Evolutionary conservation across 2,113 vertebrate species (phyloP).

Genomic region (Myxocyprinus asiaticus): DNA sequence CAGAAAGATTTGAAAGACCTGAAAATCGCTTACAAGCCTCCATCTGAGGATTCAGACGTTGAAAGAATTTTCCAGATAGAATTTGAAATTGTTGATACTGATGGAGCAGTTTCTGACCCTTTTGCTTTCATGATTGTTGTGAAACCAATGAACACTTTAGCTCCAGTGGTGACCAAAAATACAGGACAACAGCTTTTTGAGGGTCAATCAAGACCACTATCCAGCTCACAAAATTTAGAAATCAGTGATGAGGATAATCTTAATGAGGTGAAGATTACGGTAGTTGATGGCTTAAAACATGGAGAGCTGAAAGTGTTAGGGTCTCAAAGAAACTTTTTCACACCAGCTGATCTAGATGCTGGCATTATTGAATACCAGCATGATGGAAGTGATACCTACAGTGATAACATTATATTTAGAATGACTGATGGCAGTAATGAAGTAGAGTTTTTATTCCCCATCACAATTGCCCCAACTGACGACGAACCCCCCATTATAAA

Average conservation of each 20-base stretch:
- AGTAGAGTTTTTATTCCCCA: slow-evolving; percentile 93
- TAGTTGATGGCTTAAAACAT: slow-evolving; percentile 86
- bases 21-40: slow-evolving; percentile 92
- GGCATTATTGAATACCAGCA: slow-evolving; percentile 89
- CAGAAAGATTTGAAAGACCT: slow-evolving; percentile 88
- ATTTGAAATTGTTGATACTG: slow-evolving; percentile 90
- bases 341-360: slow-evolving; percentile 80
- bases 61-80: slow-evolving; percentile 93
- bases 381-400: slow-evolving; percentile 88
- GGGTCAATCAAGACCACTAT: slow-evolving; percentile 89
- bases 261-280: slow-evolving; percentile 81
- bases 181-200: slow-evolving; percentile 90
- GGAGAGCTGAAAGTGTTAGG: slow-evolving; percentile 83
- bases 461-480: slow-evolving; percentile 90
- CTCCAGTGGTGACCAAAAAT: slow-evolving; percentile 90
- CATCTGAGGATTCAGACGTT: slow-evolving; percentile 80
- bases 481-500: slow-evolving; percentile 92
- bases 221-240: slow-evolving; percentile 82
- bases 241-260: slow-evolving; percentile 93
- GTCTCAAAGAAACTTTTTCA: slow-evolving; percentile 80
- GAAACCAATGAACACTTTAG: slow-evolving; percentile 95
- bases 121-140: slow-evolving; percentile 95
- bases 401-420: slow-evolving; percentile 91
- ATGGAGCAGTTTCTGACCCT: slow-evolving; percentile 90
- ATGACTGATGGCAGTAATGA: slow-evolving; percentile 87